phyloP scores from a whole-genome alignment of 2,888 invertebrate genomes.

The Melanargia galathea region DNA sequence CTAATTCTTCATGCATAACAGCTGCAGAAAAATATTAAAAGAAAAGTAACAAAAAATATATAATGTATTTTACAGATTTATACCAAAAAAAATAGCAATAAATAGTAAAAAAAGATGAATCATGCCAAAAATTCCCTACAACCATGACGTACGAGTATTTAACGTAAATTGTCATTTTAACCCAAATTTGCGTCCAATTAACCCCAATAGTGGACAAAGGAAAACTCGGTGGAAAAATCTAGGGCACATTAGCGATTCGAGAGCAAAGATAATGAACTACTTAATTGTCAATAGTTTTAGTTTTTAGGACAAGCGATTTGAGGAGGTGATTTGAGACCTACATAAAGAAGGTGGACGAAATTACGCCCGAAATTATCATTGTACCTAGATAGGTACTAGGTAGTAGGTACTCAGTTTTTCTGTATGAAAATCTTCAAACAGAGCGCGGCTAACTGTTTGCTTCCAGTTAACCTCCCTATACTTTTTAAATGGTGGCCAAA shows the following conservation, averaged over 20 bases:
- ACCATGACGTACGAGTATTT: slow-evolving; percentile 1
- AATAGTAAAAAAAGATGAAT: slow-evolving; percentile 8
- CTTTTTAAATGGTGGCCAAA: too few relatives aligned
- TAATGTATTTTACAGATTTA: too few relatives aligned
- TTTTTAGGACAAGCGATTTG: slow-evolving; percentile 53
- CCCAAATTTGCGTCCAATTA: slow-evolving; percentile 66
- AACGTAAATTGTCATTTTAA: slow-evolving; percentile 47
- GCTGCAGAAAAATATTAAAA: too few relatives aligned
- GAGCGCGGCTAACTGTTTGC: too few relatives aligned
- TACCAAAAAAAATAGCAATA: not conserved
- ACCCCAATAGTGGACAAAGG: slow-evolving; percentile 67
- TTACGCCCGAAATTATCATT: too few relatives aligned
- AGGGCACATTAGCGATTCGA: slow-evolving; percentile 51
- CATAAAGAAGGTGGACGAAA: too few relatives aligned
- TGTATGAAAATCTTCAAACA: too few relatives aligned
- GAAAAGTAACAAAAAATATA: too few relatives aligned
- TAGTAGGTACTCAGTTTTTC: too few relatives aligned
- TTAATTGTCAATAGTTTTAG: slow-evolving; percentile 57
- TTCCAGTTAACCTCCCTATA: too few relatives aligned
- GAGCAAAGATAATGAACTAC: slow-evolving; percentile 25
- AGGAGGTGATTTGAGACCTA: not conserved
- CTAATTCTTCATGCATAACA: too few relatives aligned
- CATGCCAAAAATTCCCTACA: slow-evolving; percentile 15
- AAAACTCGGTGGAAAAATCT: slow-evolving; percentile 63
- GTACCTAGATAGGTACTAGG: too few relatives aligned